phyloP scores from a whole-genome alignment of 1,140 invertebrate genomes.

The Mizuhopecten yessoensis region DNA sequence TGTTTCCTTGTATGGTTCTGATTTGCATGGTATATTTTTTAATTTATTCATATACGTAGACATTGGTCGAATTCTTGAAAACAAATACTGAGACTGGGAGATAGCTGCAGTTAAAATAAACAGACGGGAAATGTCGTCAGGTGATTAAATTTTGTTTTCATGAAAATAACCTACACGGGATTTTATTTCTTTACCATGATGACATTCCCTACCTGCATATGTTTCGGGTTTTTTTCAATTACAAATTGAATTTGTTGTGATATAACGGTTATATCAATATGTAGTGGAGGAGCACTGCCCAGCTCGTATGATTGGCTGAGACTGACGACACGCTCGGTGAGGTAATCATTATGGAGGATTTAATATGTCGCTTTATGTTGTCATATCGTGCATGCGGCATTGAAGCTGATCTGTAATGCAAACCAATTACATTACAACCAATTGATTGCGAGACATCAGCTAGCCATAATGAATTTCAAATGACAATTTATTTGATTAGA shows the following conservation, averaged over 20 bases:
- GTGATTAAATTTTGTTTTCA: too few relatives aligned
- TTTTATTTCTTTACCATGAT: too few relatives aligned
- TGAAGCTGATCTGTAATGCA: conserved; percentile 9
- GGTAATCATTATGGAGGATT: neutral
- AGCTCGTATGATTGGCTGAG: neutral
- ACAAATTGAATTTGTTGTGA: neutral
- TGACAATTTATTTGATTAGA: conserved; percentile 40
- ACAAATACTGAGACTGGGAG: too few relatives aligned
- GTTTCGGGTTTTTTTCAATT: neutral
- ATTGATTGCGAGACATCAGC: neutral
- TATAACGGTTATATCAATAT: neutral
- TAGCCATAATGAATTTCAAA: conserved; percentile 15
- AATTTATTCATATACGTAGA: too few relatives aligned
- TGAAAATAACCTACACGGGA: too few relatives aligned
- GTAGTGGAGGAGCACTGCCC: neutral
- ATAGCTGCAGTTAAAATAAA: too few relatives aligned
- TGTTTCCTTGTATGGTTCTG: too few relatives aligned
- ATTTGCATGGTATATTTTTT: too few relatives aligned
- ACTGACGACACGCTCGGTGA: neutral
- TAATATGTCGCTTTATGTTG: neutral
- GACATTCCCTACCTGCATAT: neutral
- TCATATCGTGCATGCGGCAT: neutral
- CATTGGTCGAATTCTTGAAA: too few relatives aligned
- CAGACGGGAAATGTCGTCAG: too few relatives aligned
- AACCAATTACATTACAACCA: neutral